phyloP scores from a whole-genome alignment of 2,797 vertebrate species.

The Emys orbicularis region DNA sequence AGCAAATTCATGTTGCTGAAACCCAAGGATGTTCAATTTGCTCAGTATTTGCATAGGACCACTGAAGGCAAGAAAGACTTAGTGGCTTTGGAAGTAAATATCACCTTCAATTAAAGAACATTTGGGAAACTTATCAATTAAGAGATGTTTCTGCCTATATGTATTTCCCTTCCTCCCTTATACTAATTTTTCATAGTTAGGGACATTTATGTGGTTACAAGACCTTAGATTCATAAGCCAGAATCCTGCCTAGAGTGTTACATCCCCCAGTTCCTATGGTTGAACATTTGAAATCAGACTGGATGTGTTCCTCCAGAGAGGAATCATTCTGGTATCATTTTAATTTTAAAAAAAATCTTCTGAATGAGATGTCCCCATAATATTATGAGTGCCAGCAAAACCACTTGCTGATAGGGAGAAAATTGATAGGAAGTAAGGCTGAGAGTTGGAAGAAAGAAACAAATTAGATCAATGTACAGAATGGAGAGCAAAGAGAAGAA shows the following conservation, averaged over 20 bases:
- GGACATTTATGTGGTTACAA: neutral
- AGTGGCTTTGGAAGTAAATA: neutral
- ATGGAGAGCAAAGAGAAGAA: neutral
- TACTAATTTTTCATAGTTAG: neutral
- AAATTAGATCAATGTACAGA: neutral
- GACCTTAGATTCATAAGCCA: neutral
- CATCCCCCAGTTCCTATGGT: neutral
- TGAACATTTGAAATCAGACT: neutral
- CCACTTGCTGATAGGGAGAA: neutral
- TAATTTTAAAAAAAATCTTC: neutral
- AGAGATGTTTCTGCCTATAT: neutral
- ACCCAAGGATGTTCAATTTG: neutral
- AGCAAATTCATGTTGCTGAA: neutral
- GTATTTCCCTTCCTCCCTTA: neutral
- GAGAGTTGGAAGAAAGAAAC: constrained; percentile 5
- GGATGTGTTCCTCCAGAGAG: neutral
- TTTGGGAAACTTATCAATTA: neutral
- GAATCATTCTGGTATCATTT: neutral
- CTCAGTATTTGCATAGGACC: neutral
- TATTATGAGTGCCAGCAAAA: neutral
- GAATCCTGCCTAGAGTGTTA: neutral
- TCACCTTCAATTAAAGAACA: neutral
- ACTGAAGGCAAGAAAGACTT: neutral
- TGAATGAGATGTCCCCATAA: neutral
- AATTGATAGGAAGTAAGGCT: neutral